A percentile compares a stretch with the other conserved stretches of the same genome.
Evolutionary conservation across 2,888 invertebrate genomes (phyloP).

Genomic region (Tineola bisselliella): DNA sequence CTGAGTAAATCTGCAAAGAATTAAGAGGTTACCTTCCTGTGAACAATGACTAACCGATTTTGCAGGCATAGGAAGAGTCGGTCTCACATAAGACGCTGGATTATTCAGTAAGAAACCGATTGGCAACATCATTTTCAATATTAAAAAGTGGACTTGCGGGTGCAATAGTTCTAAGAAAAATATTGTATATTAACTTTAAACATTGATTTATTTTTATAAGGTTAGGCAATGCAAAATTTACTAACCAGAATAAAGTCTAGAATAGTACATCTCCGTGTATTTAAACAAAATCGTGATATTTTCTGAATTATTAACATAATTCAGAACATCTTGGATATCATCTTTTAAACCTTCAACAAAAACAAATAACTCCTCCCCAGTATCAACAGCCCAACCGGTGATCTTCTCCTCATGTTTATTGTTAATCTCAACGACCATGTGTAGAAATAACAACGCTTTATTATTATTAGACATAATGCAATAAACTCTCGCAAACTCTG

Average conservation of each 20-base stretch:
- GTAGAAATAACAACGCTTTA: constrained; percentile 23
- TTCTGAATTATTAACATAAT: constrained; percentile 37
- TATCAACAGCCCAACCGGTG: constrained; percentile 50
- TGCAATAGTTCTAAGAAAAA: constrained; percentile 29
- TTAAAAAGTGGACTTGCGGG: constrained; percentile 32
- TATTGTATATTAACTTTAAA: constrained; percentile 3
- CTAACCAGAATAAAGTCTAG: constrained; percentile 43
- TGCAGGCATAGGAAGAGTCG: constrained; percentile 44
- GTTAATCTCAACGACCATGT: constrained; percentile 36
- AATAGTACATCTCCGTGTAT: constrained; percentile 33
- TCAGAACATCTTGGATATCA: constrained; percentile 40
- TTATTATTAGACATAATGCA: constrained; percentile 26
- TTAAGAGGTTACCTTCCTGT: no score
- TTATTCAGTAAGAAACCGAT: constrained; percentile 38
- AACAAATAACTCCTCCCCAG: constrained; percentile 34
- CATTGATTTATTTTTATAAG: not conserved
- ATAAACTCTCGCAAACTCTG: constrained; percentile 40
- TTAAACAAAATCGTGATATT: constrained; percentile 37
- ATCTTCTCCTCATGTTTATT: constrained; percentile 26
- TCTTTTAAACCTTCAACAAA: constrained; percentile 38
- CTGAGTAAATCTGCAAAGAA: not conserved
- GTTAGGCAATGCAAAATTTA: not conserved
- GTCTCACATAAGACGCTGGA: constrained; percentile 44
- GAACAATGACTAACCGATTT: constrained; percentile 32
- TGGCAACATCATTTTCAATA: constrained; percentile 46